Percentiles rank a stretch among this genome's conserved stretches.
phyloP scores from a whole-genome alignment of 1,140 invertebrate species.

The Procambarus clarkii region DNA sequence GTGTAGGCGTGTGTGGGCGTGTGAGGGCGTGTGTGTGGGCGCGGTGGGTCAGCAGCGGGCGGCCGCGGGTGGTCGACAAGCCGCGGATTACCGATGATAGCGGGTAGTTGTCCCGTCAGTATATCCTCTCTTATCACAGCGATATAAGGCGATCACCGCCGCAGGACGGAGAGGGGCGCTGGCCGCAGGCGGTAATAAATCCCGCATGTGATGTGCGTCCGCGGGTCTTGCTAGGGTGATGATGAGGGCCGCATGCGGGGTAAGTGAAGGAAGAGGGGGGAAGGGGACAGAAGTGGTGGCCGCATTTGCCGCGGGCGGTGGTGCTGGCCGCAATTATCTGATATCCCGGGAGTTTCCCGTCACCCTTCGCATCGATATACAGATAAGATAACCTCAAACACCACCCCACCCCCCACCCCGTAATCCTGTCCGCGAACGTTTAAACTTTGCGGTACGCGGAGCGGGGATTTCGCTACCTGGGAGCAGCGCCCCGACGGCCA shows the following conservation, averaged over 20 bases:
- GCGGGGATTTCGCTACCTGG: no score
- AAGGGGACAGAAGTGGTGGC: not conserved
- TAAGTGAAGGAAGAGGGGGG: no score
- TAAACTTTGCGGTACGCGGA: no score
- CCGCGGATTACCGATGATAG: not conserved
- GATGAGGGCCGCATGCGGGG: not conserved
- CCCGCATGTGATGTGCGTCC: not conserved
- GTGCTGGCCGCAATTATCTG: not conserved
- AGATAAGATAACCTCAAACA: not conserved
- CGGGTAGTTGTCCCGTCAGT: not conserved
- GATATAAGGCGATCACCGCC: not conserved
- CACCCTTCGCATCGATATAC: not conserved
- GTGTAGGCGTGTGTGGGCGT: not conserved
- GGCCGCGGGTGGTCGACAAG: no score
- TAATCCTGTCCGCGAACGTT: no score
- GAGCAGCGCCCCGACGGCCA: no score
- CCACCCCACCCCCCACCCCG: not conserved
- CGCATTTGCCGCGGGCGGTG: not conserved
- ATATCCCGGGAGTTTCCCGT: not conserved
- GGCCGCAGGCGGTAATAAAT: constrained; percentile 7
- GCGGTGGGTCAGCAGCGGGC: no score
- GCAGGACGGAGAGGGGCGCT: no score
- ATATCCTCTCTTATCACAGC: not conserved
- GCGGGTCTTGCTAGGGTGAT: not conserved
- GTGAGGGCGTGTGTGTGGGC: not conserved